Evolutionary conservation across 2,888 invertebrate genomes (phyloP).

Genomic region (Encarsia formosa): DNA sequence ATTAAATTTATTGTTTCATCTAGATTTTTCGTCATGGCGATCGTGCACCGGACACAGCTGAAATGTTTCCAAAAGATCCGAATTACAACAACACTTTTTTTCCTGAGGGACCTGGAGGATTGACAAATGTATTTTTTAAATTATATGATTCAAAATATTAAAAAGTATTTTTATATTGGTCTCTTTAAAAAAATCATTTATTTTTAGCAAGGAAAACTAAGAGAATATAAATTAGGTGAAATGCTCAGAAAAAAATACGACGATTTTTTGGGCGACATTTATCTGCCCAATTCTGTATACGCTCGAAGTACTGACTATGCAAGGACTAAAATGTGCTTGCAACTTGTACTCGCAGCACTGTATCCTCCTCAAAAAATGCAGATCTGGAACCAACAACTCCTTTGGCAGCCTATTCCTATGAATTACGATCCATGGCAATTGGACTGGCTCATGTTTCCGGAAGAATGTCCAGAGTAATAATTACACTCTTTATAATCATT

Average conservation of each 20-base stretch:
- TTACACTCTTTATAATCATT: no score
- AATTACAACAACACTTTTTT: constrained; percentile 25
- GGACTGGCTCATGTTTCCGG: constrained; percentile 32
- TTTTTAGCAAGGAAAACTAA: constrained; percentile 55
- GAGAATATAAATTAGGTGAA: constrained; percentile 54
- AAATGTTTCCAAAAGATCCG: constrained; percentile 31
- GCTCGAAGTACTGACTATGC: constrained; percentile 65
- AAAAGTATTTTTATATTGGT: no score
- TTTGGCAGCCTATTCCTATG: constrained; percentile 64
- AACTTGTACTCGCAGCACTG: constrained; percentile 64
- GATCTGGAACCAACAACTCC: constrained; percentile 56
- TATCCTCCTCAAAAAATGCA: constrained; percentile 60
- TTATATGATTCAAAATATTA: no score
- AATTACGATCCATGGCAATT: constrained; percentile 6
- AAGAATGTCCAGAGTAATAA: constrained; percentile 30
- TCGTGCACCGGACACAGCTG: constrained; percentile 27
- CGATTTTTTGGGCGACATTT: constrained; percentile 52
- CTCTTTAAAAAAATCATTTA: not conserved
- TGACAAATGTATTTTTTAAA: constrained; percentile 30
- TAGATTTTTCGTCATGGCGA: constrained; percentile 35
- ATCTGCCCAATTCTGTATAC: constrained; percentile 43
- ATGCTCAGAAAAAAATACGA: constrained; percentile 54
- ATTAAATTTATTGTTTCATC: no score
- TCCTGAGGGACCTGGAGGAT: constrained; percentile 31
- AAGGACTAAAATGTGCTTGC: constrained; percentile 70